Base-by-base conservation (phyloP, 2,113 vertebrate species). In the Circaetus gallicus region DNA sequence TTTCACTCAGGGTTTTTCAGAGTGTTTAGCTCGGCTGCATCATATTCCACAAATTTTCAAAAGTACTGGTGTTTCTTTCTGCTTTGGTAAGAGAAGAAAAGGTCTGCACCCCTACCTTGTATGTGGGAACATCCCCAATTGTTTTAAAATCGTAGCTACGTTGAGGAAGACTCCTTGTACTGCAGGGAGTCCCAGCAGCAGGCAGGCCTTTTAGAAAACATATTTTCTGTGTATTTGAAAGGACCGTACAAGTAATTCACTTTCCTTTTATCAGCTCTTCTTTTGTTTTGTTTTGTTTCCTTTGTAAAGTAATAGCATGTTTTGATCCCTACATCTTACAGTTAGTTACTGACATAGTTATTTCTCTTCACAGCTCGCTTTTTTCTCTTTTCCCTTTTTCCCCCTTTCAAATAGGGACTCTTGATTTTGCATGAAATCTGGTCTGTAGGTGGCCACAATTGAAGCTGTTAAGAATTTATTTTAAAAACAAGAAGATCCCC, bases 381-480 rank as follows among this genome's bases (percentile, higher is more conserved):
- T 81, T 80, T 52, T 80, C 29, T 82, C 15, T 4, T 73, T 66
- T 76, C 16, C 42, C 21, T 43, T 70, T 71, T 49, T 36, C n/a
- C 38, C 13, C 11, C 42, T 92, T 92, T 88, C 79, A 59, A 45
- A 69, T 0, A 67, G 19, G 36, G 34, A 56, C 82, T 77, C 61
- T 74, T 47, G 61, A n/a, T 92, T 97, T 93, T 93, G 81, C 62
- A 43, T 66, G 69, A 96, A 96, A 89, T 97, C 67, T 89, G 92
- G 58, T 94, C 74, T 80, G 92, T 94, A 95, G 90, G 94, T 94
- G 89, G 89, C 82, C 89, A 95, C 49, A 95, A 78, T 6, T 82
- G 90, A 96, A 97, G 61, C 72, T 93, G 92, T 80, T 88, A 86
- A 77, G 65, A 93, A 82, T 90, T 95, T 95, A 65, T 95, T 96